A percentile compares a stretch with the other conserved stretches of the same genome.
Conservation (phyloP, 1,140 invertebrate genomes). For the Drosophila pectinifera region DNA sequence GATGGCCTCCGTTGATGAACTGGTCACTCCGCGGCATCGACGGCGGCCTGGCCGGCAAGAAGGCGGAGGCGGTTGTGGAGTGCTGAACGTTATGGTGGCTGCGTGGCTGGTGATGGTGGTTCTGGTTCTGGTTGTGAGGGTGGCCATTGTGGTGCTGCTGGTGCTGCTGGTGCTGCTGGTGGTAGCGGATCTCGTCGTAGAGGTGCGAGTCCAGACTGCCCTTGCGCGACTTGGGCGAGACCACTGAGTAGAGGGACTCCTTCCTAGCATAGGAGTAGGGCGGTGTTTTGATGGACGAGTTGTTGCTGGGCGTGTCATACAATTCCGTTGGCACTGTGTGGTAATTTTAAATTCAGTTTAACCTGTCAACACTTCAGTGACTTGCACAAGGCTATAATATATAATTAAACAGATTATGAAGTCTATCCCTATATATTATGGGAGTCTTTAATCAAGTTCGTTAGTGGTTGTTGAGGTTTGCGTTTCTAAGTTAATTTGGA, state of each 20-base stretch:
- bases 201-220: slow-evolving; percentile 79
- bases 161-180: slow-evolving; percentile 64
- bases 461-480: too few species aligned
- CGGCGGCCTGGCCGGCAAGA: slow-evolving; percentile 38
- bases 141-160: too few species aligned
- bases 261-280: slow-evolving; percentile 80
- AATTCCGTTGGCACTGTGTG: slow-evolving; percentile 68
- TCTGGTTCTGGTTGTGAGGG: slow-evolving; percentile 19
- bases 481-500: too few species aligned
- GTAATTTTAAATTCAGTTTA: neutral
- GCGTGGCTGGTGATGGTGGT: slow-evolving; percentile 40
- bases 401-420: too few species aligned
- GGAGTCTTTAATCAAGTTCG: too few species aligned
- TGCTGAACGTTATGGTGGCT: slow-evolving; percentile 45
- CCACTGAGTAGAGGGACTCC: slow-evolving; percentile 78
- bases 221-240: slow-evolving; percentile 78
- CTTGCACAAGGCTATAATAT: neutral
- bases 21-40: slow-evolving; percentile 21
- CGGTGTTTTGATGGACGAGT: slow-evolving; percentile 70
- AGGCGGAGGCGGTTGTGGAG: slow-evolving; percentile 62
- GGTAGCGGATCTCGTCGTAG: slow-evolving; percentile 83
- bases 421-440: too few species aligned
- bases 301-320: slow-evolving; percentile 82
- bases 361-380: neutral
- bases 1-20: slow-evolving; percentile 16